phyloP scores from a whole-genome alignment of 2,888 invertebrate species.

The Zele albiditarsus region DNA sequence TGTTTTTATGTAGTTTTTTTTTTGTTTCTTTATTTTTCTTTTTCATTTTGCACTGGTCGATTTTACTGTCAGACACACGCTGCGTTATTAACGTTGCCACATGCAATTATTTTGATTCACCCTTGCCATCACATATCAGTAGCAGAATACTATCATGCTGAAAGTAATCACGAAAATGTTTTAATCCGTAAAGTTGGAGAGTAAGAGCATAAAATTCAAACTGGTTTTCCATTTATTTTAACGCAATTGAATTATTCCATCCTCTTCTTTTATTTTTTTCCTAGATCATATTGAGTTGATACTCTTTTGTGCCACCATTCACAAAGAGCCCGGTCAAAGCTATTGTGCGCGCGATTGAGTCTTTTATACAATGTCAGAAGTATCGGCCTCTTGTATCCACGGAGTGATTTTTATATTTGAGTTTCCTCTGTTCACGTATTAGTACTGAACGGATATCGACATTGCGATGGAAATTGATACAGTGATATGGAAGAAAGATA shows the following conservation, averaged over 20 bases:
- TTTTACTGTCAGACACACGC: neutral
- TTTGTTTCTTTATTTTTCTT: neutral
- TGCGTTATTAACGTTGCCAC: neutral
- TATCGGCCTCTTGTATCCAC: neutral
- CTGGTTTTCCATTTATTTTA: no score
- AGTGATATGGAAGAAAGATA: no score
- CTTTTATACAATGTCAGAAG: neutral
- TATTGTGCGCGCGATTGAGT: neutral
- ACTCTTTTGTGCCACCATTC: neutral
- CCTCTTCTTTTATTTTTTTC: neutral
- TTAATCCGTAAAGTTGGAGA: no score
- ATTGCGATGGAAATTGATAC: no score
- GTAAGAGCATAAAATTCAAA: no score
- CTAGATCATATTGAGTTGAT: neutral
- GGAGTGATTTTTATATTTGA: no score
- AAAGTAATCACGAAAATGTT: no score
- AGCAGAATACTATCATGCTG: no score
- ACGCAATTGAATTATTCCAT: no score
- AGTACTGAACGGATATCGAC: no score
- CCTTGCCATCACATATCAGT: neutral
- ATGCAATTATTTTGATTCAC: neutral
- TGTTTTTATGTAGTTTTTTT: constrained; percentile 5
- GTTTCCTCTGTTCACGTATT: no score
- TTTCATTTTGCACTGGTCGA: neutral
- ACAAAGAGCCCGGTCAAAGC: neutral